A percentile compares a stretch with the other conserved stretches of the same genome.
Conservation (phyloP, 1,140 invertebrate species). For the Drosophila seguyi region DNA sequence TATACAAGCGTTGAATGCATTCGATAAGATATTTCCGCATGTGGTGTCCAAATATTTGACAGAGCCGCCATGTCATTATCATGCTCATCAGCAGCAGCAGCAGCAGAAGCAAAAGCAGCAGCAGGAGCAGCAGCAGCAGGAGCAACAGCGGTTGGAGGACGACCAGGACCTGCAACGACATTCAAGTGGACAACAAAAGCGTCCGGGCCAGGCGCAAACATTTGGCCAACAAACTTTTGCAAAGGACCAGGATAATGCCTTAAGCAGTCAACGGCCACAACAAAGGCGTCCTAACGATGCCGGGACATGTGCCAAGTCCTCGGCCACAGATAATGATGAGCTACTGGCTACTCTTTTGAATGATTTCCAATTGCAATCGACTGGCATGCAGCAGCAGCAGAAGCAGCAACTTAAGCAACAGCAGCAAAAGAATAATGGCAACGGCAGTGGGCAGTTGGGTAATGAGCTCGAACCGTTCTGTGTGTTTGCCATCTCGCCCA, state of each 20-base stretch:
- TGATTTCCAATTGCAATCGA: constrained; percentile 85
- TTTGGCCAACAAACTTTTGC: constrained; percentile 80
- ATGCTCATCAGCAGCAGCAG: constrained; percentile 77
- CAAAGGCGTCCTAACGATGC: constrained; percentile 79
- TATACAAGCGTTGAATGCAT: constrained; percentile 84
- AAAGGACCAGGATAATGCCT: constrained; percentile 82
- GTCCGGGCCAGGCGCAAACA: constrained; percentile 70
- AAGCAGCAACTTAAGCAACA: constrained; percentile 39
- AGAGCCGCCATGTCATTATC: constrained; percentile 83
- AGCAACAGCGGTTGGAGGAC: constrained; percentile 26
- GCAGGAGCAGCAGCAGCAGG: constrained; percentile 17
- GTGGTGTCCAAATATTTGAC: constrained; percentile 85
- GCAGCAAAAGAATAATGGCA: constrained; percentile 25
- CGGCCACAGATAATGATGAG: constrained; percentile 84
- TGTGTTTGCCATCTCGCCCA: constrained; percentile 81
- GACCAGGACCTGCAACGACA: constrained; percentile 54
- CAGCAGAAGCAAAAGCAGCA: constrained; percentile 59
- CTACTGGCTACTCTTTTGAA: constrained; percentile 84
- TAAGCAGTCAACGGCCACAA: constrained; percentile 78
- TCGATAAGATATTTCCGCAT: constrained; percentile 85
- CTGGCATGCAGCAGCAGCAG: constrained; percentile 56
- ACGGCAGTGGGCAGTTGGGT: constrained; percentile 38
- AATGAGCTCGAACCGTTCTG: constrained; percentile 67
- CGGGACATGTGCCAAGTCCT: constrained; percentile 72
- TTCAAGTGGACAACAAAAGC: constrained; percentile 80